These are phyloP conservation scores for Lanistes nyassanus DNA, from an alignment of 1,140 invertebrate species.

Conservation along the genomic window DNA sequence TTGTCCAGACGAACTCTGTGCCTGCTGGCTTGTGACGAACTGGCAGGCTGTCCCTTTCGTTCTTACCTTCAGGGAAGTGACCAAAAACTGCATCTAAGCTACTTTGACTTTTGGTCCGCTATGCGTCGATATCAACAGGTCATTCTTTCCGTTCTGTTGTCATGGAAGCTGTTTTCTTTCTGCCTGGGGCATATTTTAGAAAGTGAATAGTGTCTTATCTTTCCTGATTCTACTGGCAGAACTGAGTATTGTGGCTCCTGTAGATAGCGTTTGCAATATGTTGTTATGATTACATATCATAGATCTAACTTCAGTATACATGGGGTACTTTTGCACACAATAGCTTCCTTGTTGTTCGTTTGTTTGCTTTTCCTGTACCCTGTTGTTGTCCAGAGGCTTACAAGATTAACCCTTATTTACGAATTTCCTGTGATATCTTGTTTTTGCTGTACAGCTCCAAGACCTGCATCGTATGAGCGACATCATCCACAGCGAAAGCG, in stretches of 20 bases:
- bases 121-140: slow-evolving; percentile 18
- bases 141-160: not conserved
- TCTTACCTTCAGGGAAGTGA: not conserved
- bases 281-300: too few relatives aligned
- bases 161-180: too few relatives aligned
- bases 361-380: not conserved
- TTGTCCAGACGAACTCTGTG: slow-evolving; percentile 20
- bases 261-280: too few relatives aligned
- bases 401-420: too few relatives aligned
- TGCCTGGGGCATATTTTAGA: too few relatives aligned
- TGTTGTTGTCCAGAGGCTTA: too few relatives aligned
- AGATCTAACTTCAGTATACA: too few relatives aligned
- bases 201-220: too few relatives aligned
- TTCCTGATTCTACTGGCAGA: too few relatives aligned
- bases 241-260: too few relatives aligned
- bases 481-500: not conserved
- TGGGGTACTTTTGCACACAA: too few relatives aligned
- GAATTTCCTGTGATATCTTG: not conserved
- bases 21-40: slow-evolving; percentile 17
- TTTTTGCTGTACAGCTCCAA: not conserved
- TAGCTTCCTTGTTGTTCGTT: not conserved
- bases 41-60: not conserved
- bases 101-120: slow-evolving; percentile 16
- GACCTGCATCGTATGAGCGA: not conserved
- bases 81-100: slow-evolving; percentile 5